Percentiles rank a stretch among this genome's conserved stretches.
These are phyloP conservation scores for Rhea pennata DNA, from an alignment of 2,113 vertebrate genomes.

Conservation along the genomic window DNA sequence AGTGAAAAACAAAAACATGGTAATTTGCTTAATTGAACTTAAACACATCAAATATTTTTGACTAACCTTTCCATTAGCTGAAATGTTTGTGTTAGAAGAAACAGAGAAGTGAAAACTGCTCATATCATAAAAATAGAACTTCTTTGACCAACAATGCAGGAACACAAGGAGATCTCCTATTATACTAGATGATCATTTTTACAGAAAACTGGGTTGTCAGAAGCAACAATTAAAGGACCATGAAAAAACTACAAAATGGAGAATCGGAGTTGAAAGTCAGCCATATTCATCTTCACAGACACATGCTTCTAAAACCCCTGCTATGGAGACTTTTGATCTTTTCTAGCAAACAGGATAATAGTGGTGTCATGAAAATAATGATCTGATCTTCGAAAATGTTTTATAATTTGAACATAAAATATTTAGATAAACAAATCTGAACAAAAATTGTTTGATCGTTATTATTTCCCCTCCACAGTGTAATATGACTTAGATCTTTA, in stretches of 20 bases:
- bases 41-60: not conserved
- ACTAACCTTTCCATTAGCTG: not conserved
- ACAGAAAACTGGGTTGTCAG: conserved; percentile 8
- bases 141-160: not conserved
- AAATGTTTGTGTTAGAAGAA: not conserved
- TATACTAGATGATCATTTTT: not conserved
- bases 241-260: not conserved
- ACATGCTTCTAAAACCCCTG: not conserved
- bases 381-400: not conserved
- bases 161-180: not conserved
- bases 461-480: not conserved
- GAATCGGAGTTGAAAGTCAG: not conserved
- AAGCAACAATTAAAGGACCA: not conserved
- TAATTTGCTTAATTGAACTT: not conserved
- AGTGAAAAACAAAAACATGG: not conserved
- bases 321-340: not conserved
- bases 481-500: not conserved
- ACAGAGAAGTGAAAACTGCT: not conserved
- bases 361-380: not conserved
- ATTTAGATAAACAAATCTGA: not conserved
- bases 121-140: not conserved
- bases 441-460: not conserved
- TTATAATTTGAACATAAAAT: not conserved
- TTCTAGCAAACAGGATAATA: not conserved
- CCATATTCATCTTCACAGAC: accelerated